These are phyloP conservation scores for Dasypus novemcinctus DNA, from an alignment of 2,113 vertebrate genomes.

Conservation along the genomic window DNA sequence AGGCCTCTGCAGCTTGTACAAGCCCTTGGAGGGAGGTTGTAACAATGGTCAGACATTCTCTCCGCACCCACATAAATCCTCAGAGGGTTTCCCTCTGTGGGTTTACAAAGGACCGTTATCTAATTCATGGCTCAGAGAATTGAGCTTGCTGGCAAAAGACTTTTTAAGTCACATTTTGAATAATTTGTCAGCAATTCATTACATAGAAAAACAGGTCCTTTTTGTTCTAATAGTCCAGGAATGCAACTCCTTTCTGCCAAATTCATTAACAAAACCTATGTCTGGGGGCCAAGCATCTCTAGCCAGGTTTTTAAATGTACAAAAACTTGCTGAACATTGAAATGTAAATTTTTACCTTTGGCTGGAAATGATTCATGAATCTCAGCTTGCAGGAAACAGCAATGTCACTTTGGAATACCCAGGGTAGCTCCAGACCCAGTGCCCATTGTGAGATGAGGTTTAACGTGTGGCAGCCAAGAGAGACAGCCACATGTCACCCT, in stretches of 20 bases:
- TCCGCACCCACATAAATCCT: conserved; percentile 70
- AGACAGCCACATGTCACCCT: conserved; percentile 25
- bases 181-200: conserved; percentile 71
- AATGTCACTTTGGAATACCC: conserved; percentile 11
- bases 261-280: conserved; percentile 68
- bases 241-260: conserved; percentile 51
- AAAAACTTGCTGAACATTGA: conserved; percentile 44
- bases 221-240: conserved; percentile 43
- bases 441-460: conserved; percentile 38
- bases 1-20: neutral
- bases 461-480: conserved; percentile 19
- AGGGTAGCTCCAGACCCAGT: conserved; percentile 2
- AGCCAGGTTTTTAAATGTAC: conserved; percentile 51
- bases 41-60: conserved; percentile 47
- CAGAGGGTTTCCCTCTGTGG: conserved; percentile 66
- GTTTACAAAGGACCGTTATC: conserved; percentile 71
- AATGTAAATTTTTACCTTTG: conserved; percentile 50
- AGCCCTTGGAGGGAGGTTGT: conserved; percentile 21
- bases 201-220: conserved; percentile 60
- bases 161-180: conserved; percentile 73
- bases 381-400: conserved; percentile 47
- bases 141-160: conserved; percentile 42
- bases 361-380: conserved; percentile 38
- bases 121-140: conserved; percentile 61
- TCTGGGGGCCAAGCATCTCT: neutral